Evolutionary conservation across 2,113 vertebrate genomes (phyloP).

Genomic region (Pongo abelii): DNA sequence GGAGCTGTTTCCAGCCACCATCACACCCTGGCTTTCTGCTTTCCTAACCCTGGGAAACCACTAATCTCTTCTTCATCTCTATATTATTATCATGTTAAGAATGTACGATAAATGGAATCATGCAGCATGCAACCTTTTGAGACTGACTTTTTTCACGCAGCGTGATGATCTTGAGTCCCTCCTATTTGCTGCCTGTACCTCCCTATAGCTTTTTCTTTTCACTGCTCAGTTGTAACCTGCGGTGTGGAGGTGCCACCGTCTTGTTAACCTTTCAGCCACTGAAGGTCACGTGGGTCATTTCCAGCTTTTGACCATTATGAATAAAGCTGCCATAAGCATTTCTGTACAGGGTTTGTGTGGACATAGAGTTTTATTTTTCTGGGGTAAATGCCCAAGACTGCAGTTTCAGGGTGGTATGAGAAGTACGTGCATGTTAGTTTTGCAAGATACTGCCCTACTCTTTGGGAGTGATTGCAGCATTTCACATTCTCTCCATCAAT

Average conservation of each 20-base stretch:
- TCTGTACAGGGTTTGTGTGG: fast-evolving
- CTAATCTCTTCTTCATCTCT: too few species aligned
- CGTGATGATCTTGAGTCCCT: fast-evolving
- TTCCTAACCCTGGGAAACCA: fast-evolving
- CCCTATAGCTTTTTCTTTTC: fast-evolving
- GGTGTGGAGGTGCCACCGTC: fast-evolving
- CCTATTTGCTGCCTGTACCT: fast-evolving
- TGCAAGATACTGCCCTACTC: fast-evolving
- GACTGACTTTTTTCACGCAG: too few species aligned
- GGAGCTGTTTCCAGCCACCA: too few species aligned
- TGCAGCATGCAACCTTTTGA: background rate
- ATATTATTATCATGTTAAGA: background rate
- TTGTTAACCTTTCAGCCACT: fast-evolving
- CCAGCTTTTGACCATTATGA: fast-evolving
- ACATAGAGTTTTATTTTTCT: fast-evolving
- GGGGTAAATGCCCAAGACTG: fast-evolving
- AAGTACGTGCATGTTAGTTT: background rate
- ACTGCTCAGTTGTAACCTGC: background rate
- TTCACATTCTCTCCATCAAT: background rate
- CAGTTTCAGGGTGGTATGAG: background rate
- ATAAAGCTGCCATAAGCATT: fast-evolving
- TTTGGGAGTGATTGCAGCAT: too few species aligned
- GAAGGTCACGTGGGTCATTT: background rate
- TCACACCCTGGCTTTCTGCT: background rate
- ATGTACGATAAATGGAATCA: fast-evolving